Evolutionary conservation across 1,140 invertebrate species (phyloP).

Genomic region (Hormaphis cornu): DNA sequence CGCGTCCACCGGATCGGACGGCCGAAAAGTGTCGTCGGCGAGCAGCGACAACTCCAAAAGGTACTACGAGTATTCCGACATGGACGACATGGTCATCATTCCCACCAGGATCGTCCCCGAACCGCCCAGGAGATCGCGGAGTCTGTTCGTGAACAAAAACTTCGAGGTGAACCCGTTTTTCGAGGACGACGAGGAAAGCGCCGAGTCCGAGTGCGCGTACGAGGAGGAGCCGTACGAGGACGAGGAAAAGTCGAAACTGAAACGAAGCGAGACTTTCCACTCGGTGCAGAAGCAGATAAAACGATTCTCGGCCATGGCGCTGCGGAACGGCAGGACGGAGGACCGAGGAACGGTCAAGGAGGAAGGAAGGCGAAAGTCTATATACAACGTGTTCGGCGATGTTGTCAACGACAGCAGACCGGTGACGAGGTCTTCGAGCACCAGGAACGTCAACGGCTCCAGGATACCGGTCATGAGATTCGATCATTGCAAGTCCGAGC

Average conservation of each 20-base stretch:
- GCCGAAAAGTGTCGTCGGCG: constrained; percentile 38
- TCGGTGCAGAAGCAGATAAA: constrained; percentile 42
- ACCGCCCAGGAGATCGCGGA: constrained; percentile 50
- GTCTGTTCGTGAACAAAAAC: constrained; percentile 44
- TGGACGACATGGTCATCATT: constrained; percentile 50
- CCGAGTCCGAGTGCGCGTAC: constrained; percentile 51
- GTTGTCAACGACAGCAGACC: background rate
- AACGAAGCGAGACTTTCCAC: constrained; percentile 47
- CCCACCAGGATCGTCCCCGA: constrained; percentile 53
- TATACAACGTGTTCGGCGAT: background rate
- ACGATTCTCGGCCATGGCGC: constrained; percentile 45
- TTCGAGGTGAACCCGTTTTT: constrained; percentile 45
- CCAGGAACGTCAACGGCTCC: constrained; percentile 24
- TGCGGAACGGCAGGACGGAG: constrained; percentile 44
- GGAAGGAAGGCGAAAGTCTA: constrained; percentile 34
- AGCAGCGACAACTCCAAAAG: constrained; percentile 51
- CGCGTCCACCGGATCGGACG: constrained; percentile 41
- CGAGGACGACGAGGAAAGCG: constrained; percentile 56
- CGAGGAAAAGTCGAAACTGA: background rate
- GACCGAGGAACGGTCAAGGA: constrained; percentile 37
- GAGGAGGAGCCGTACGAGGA: background rate
- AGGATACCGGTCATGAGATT: constrained; percentile 6
- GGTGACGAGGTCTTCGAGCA: constrained; percentile 34
- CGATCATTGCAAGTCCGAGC: constrained; percentile 22
- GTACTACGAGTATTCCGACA: background rate